Base-by-base conservation (phyloP, 2,113 vertebrate species). In the Heterocephalus glaber region DNA sequence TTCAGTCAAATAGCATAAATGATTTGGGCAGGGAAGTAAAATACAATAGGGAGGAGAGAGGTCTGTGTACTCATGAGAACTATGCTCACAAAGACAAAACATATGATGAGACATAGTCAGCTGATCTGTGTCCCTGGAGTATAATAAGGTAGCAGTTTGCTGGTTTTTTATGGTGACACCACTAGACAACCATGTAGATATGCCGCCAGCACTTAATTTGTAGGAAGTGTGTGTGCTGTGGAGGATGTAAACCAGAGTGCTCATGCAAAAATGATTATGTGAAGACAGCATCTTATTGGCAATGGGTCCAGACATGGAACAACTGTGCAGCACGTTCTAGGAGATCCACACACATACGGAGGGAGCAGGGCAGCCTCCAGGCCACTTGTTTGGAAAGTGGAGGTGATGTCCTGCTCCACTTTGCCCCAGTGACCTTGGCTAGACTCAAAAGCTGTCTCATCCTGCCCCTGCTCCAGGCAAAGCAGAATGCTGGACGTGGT, bases 161-260 rank as follows among this genome's bases (percentile, higher is more conserved):
- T 74, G 77, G 56, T 81, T 80, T 58, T 65, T 95, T 54, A 47
- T 19, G n/a, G 68, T 90, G 85, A 82, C 24, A 49, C 54, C 17
- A 1, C 54, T 35, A 82, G 85, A 80, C 63, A 89, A 72, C 54
- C 7, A 74, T 35, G 61, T 9, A 33, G 61, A 68, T 33, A 22
- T 12, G 22, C 82, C 83, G 54, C 74, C 4, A 19, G 19, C 41
- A 83, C 77, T 61, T 95, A 68, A 83, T 96, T 86, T 92, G 68
- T 44, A 12, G 41, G 49, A 89, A 72, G 52, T 11, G 61, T 38
- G 47, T 60, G 63, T 79, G n/a, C 33, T 12, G 28, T 12, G 33
- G 60, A 47, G 30, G 30, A 66, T 8, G n/a, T 65, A 60, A 72
- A 54, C 44, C 38, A 66, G 60, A 16, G 1, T 2, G 10, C 68